Conservation (phyloP, 2,888 invertebrate genomes). For the Nowickia ferox region DNA sequence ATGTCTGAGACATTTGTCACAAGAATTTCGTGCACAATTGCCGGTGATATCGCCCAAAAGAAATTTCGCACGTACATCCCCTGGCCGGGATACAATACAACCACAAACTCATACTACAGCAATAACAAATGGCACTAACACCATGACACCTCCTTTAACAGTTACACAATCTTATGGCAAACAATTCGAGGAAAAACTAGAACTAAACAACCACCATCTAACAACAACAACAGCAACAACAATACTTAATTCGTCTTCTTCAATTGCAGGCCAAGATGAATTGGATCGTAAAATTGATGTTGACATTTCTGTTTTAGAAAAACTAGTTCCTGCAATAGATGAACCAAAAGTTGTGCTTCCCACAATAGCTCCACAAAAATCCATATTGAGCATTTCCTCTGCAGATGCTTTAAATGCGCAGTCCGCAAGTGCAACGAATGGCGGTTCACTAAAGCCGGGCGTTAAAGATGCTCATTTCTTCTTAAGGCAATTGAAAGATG, state of each 20-base stretch:
- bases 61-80: constrained; percentile 64
- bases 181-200: constrained; percentile 33
- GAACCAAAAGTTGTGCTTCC: constrained; percentile 61
- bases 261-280: constrained; percentile 70
- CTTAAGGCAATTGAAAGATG: constrained; percentile 88
- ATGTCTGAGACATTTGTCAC: constrained; percentile 91
- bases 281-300: constrained; percentile 75
- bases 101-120: constrained; percentile 58
- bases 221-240: constrained; percentile 24
- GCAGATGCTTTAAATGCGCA: neutral
- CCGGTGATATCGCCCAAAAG: constrained; percentile 86
- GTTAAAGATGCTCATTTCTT: constrained; percentile 89
- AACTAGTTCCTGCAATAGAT: constrained; percentile 45
- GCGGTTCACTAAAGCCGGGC: constrained; percentile 24
- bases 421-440: constrained; percentile 39
- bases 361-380: constrained; percentile 38
- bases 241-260: constrained; percentile 29
- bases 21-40: constrained; percentile 93
- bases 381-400: constrained; percentile 21
- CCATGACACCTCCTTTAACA: constrained; percentile 37
- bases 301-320: constrained; percentile 46
- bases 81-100: constrained; percentile 61
- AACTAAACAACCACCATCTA: constrained; percentile 40
- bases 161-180: constrained; percentile 28
- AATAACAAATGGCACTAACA: constrained; percentile 50